Base-by-base conservation (phyloP, 2,113 vertebrate genomes). In the Monarcha castaneiventris region DNA sequence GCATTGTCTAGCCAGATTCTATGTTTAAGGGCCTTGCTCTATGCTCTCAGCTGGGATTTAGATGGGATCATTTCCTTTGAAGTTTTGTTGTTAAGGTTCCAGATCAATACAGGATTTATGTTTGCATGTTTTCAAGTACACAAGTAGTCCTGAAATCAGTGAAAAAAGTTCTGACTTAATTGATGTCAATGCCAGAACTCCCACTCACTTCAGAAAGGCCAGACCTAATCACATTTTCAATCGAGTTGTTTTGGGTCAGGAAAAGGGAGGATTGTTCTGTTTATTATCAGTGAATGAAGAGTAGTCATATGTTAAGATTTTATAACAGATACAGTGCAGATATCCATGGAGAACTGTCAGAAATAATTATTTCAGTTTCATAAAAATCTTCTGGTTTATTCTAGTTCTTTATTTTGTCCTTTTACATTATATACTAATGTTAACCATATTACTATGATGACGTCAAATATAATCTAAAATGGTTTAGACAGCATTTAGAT, bases 61-160 rank as follows among this genome's bases (percentile, higher is more conserved):
- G 58, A 83, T 39, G 37, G 90, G 16, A 33, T 87, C 6, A 62
- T 89, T 95, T 96, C 84, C 71, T 89, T 83, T 91, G 66, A 83
- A 87, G 69, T 73, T 96, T 85, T 91, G 27, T 76, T 81, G 58
- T 79, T 73, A 54, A 93, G 21, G 67, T 66, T 85, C 55, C 51
- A 71, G 62, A 66, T 91, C 74, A 85, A 66, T 91, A 71, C 63
- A 77, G 37, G 30, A 49, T 80, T 82, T 95, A 56, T 4, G n/a
- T 92, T 87, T 76, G 19, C 35, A 67, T 73, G 74, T 85, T 26
- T 87, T 73, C 21, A 82, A 84, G 56, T 69, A 35, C 55, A 46
- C 55, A 77, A 49, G 25, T 63, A 61, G 33, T 48, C 48, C 35
- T 62, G 56, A 93, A 84, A 82, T 61, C 49, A 30, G 32, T 46